phyloP scores from a whole-genome alignment of 2,888 invertebrate genomes.

The Crepidodera aurea region DNA sequence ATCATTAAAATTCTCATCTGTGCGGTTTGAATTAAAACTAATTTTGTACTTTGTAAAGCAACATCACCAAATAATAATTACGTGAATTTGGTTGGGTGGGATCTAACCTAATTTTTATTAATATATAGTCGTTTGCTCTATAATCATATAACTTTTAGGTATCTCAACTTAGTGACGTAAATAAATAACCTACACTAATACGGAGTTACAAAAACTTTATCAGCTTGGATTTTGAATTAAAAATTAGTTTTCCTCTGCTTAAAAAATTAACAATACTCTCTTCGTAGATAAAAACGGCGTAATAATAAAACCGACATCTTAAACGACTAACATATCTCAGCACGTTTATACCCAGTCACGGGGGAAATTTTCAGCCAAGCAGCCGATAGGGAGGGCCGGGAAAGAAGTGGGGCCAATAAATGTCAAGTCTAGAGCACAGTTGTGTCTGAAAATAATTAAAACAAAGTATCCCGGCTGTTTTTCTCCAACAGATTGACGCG shows the following conservation, averaged over 20 bases:
- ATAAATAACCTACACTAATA: too few species aligned
- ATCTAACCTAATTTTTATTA: too few species aligned
- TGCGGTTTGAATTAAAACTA: constrained; percentile 4
- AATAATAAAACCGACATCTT: not conserved
- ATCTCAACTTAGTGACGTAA: too few species aligned
- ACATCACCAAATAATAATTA: too few species aligned
- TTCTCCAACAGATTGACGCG: constrained; percentile 34
- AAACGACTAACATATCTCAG: constrained; percentile 12
- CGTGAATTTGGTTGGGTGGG: too few species aligned
- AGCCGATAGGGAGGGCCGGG: constrained; percentile 43
- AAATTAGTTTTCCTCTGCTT: too few species aligned
- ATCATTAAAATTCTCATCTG: constrained; percentile 21
- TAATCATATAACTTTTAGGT: too few species aligned
- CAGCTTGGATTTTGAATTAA: too few species aligned
- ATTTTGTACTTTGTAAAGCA: not conserved
- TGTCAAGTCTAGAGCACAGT: constrained; percentile 53
- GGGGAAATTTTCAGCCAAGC: constrained; percentile 52
- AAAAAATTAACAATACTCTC: too few species aligned
- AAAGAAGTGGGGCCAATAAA: constrained; percentile 57
- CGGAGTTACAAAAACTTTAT: too few species aligned
- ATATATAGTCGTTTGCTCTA: too few species aligned
- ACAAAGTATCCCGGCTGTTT: constrained; percentile 57
- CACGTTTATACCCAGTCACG: constrained; percentile 46
- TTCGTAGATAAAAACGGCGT: not conserved
- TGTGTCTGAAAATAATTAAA: constrained; percentile 59